Evolutionary conservation across 2,113 vertebrate species (phyloP).

Genomic region (Sarotherodon lohbergeri): DNA sequence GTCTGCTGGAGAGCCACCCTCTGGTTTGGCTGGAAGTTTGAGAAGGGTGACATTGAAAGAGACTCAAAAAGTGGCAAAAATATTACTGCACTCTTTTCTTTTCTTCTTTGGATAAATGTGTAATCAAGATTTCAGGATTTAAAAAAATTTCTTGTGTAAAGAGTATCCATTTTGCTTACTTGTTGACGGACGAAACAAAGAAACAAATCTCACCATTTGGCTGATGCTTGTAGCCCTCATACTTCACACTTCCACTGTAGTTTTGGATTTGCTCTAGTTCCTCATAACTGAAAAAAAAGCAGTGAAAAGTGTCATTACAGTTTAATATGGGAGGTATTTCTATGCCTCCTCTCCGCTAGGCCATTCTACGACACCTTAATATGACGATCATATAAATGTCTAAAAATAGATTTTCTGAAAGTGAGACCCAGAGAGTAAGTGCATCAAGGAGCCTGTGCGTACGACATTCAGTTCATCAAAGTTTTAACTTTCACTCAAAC

Average conservation of each 20-base stretch:
- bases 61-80: not conserved
- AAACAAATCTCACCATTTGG: slow-evolving; percentile 48
- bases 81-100: not conserved
- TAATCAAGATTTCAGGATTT: not conserved
- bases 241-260: slow-evolving; percentile 38
- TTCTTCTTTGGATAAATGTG: not conserved
- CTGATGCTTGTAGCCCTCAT: slow-evolving; percentile 55
- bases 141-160: no score
- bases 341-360: not conserved
- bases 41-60: not conserved
- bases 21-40: slow-evolving; percentile 13
- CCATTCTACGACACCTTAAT: not conserved
- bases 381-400: not conserved
- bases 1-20: slow-evolving; percentile 48
- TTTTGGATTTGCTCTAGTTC: slow-evolving; percentile 54
- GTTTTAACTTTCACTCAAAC: not conserved
- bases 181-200: not conserved
- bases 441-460: accelerated
- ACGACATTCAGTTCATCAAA: not conserved
- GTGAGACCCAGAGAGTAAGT: not conserved
- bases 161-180: not conserved
- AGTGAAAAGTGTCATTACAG: not conserved
- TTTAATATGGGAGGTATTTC: not conserved
- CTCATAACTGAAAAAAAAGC: slow-evolving; percentile 58
- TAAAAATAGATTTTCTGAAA: not conserved